phyloP scores from a whole-genome alignment of 2,888 invertebrate species.

The Cerastoderma edule region DNA sequence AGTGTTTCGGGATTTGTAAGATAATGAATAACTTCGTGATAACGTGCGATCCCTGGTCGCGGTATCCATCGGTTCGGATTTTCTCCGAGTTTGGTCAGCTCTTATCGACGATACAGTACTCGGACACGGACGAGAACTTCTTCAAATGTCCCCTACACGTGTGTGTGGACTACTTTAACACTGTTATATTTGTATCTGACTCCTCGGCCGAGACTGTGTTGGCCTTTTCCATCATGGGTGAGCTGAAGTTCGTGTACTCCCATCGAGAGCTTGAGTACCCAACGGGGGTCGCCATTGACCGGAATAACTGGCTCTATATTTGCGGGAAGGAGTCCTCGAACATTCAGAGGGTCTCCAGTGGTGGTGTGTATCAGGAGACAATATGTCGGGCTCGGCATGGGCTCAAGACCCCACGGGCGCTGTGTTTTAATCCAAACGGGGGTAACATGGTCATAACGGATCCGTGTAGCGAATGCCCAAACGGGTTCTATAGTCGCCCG shows the following conservation, averaged over 20 bases:
- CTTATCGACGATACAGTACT: conserved; percentile 26
- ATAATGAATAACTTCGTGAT: conserved; percentile 41
- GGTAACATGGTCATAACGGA: conserved; percentile 47
- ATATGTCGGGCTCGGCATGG: conserved; percentile 22
- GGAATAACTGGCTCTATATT: conserved; percentile 49
- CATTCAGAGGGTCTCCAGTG: conserved; percentile 47
- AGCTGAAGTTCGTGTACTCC: conserved; percentile 44
- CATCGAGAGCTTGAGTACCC: conserved; percentile 46
- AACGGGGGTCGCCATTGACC: conserved; percentile 53
- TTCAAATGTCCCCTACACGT: conserved; percentile 58
- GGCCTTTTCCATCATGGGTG: conserved; percentile 40
- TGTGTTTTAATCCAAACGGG: conserved; percentile 53
- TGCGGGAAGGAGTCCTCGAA: conserved; percentile 47
- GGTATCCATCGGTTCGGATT: conserved; percentile 39
- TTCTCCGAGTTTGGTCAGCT: conserved; percentile 37
- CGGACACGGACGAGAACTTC: conserved; percentile 27
- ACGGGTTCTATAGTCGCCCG: conserved; percentile 38
- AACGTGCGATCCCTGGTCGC: conserved; percentile 57
- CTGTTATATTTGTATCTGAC: conserved; percentile 53
- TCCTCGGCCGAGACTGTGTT: conserved; percentile 44
- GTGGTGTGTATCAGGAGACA: conserved; percentile 35
- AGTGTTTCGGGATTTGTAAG: conserved; percentile 57
- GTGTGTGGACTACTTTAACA: conserved; percentile 47
- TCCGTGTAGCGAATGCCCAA: conserved; percentile 31
- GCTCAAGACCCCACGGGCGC: conserved; percentile 38